phyloP scores from a whole-genome alignment of 2,113 vertebrate genomes.

The Paracyprichromis sp. region DNA sequence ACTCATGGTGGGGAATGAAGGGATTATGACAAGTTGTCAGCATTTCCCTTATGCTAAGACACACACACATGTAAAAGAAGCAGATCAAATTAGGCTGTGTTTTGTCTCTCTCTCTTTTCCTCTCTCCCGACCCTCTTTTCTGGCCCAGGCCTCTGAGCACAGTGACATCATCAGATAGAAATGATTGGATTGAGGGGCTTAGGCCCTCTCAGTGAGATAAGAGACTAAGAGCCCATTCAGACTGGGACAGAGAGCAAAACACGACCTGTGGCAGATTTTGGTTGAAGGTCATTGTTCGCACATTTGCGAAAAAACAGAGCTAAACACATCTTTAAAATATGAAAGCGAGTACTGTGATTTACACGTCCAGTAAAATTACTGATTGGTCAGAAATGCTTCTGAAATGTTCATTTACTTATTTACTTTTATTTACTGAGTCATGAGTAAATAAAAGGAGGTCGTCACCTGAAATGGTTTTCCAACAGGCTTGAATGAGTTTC shows the following conservation, averaged over 20 bases:
- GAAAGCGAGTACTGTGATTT: not conserved
- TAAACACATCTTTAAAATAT: not conserved
- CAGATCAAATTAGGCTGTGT: constrained; percentile 29
- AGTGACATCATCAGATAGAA: constrained; percentile 15
- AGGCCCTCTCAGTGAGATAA: not conserved
- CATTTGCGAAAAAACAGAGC: not conserved
- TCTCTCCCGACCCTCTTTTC: not conserved
- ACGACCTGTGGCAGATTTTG: not conserved
- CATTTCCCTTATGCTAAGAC: constrained; percentile 1
- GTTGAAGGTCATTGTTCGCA: constrained; percentile 22
- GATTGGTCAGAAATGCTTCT: not conserved
- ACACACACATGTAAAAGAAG: not conserved
- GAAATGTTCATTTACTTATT: not conserved
- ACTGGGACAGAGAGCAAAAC: not conserved
- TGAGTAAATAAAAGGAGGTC: not conserved
- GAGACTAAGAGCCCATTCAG: constrained; percentile 8
- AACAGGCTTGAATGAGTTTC: not conserved
- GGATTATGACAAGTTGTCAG: constrained; percentile 48
- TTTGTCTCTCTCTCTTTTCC: not conserved
- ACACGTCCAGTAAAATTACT: not conserved
- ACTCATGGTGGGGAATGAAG: constrained; percentile 40
- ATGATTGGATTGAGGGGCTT: constrained; percentile 36
- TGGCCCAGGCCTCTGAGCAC: constrained; percentile 10
- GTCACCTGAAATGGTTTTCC: not conserved
- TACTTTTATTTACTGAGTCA: not conserved